phyloP scores from a whole-genome alignment of 2,888 invertebrate species.

The Nomada hirtipes region DNA sequence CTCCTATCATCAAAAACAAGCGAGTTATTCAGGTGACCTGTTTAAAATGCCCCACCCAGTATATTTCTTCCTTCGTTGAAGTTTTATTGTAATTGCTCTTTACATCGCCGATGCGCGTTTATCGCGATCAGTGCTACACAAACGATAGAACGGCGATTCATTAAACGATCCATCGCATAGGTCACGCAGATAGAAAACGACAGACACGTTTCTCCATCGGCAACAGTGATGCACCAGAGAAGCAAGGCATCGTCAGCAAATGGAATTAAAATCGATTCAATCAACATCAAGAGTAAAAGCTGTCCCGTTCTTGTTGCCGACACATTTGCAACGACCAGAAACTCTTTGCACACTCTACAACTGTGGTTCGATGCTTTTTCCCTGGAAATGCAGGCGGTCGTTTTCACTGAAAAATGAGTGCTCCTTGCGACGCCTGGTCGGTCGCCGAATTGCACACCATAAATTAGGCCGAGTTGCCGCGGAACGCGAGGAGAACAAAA shows the following conservation, averaged over 20 bases:
- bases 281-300: conserved; percentile 8
- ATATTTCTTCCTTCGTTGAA: no score
- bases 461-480: conserved; percentile 68
- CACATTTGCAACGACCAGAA: conserved; percentile 30
- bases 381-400: conserved; percentile 59
- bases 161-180: not conserved
- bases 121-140: not conserved
- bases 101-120: not conserved
- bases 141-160: not conserved
- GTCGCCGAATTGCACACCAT: conserved; percentile 71
- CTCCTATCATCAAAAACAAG: no score
- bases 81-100: no score
- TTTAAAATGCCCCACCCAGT: no score
- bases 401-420: conserved; percentile 74
- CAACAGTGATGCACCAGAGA: not conserved
- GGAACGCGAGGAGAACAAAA: conserved; percentile 47
- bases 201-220: not conserved
- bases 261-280: conserved; percentile 18
- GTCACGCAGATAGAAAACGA: not conserved
- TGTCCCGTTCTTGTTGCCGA: conserved; percentile 28
- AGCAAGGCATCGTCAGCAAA: conserved; percentile 1
- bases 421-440: conserved; percentile 66
- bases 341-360: conserved; percentile 36
- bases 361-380: conserved; percentile 55
- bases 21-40: no score